phyloP scores from a whole-genome alignment of 2,797 vertebrate genomes.

The Gobio occitaniae region DNA sequence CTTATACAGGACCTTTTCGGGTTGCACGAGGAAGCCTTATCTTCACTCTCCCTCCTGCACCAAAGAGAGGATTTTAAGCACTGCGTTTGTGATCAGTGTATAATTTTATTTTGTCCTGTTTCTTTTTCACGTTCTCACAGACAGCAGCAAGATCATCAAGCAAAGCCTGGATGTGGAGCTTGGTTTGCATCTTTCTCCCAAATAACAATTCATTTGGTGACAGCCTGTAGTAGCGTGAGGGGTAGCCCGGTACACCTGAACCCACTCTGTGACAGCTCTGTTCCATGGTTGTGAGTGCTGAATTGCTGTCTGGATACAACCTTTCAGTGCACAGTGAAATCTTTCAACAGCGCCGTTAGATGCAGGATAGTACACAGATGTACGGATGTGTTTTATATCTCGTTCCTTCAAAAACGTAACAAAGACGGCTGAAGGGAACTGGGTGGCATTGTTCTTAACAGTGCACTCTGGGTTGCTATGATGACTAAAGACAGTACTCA shows the following conservation, averaged over 20 bases:
- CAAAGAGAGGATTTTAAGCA: too few species aligned
- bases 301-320: slow-evolving; percentile 36
- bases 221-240: background rate
- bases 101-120: too few species aligned
- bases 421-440: slow-evolving; percentile 6
- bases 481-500: slow-evolving; percentile 10
- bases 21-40: too few species aligned
- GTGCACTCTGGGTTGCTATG: slow-evolving; percentile 31
- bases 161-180: background rate
- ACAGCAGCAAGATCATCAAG: background rate
- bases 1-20: too few species aligned
- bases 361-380: slow-evolving; percentile 9
- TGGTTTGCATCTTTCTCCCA: slow-evolving; percentile 1
- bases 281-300: slow-evolving; percentile 26
- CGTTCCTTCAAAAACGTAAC: background rate
- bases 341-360: slow-evolving; percentile 20
- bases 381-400: slow-evolving; percentile 9
- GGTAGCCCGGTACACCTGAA: slow-evolving; percentile 15
- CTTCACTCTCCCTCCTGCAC: too few species aligned
- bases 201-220: slow-evolving; percentile 15
- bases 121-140: background rate
- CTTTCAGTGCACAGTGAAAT: slow-evolving; percentile 8
- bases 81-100: too few species aligned
- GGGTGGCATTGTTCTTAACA: slow-evolving; percentile 13
- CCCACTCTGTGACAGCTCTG: slow-evolving; percentile 6